These are phyloP conservation scores for Psophia crepitans DNA, from an alignment of 2,113 vertebrate species.

Conservation along the genomic window DNA sequence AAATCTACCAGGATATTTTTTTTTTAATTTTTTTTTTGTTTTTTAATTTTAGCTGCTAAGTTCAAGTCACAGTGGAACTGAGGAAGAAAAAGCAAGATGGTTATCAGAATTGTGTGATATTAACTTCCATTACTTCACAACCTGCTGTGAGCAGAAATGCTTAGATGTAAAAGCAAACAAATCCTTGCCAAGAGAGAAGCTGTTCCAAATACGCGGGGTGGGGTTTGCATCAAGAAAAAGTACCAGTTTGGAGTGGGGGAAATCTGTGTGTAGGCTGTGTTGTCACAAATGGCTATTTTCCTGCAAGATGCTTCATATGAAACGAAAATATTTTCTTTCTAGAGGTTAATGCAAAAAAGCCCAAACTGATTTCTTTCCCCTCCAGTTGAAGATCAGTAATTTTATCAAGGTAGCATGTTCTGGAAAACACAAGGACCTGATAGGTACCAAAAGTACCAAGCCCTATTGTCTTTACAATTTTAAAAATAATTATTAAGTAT, in stretches of 20 bases:
- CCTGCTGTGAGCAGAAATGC: constrained; percentile 33
- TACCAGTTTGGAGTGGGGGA: not conserved
- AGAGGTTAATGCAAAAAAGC: not conserved
- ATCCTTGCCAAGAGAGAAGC: constrained; percentile 24
- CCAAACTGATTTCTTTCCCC: not conserved
- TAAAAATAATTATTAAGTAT: not conserved
- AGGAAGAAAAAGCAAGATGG: not conserved
- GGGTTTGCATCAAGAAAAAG: not conserved
- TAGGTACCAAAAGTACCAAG: not conserved
- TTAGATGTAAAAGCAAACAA: constrained; percentile 31
- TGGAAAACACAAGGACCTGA: not conserved
- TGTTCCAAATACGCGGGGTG: not conserved
- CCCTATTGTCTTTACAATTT: not conserved
- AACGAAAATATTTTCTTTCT: not conserved
- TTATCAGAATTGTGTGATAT: constrained; percentile 20
- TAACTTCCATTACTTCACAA: constrained; percentile 27
- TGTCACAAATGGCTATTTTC: not conserved
- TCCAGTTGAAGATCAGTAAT: not conserved
- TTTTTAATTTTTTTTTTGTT: not conserved
- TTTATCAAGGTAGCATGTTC: not conserved
- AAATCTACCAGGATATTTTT: not conserved
- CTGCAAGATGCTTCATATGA: not conserved
- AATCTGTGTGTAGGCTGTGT: not conserved
- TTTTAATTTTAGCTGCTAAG: constrained; percentile 13
- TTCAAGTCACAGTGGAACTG: not conserved